Evolutionary conservation across 2,888 invertebrate genomes (phyloP).

Genomic region (Andrena dorsata): DNA sequence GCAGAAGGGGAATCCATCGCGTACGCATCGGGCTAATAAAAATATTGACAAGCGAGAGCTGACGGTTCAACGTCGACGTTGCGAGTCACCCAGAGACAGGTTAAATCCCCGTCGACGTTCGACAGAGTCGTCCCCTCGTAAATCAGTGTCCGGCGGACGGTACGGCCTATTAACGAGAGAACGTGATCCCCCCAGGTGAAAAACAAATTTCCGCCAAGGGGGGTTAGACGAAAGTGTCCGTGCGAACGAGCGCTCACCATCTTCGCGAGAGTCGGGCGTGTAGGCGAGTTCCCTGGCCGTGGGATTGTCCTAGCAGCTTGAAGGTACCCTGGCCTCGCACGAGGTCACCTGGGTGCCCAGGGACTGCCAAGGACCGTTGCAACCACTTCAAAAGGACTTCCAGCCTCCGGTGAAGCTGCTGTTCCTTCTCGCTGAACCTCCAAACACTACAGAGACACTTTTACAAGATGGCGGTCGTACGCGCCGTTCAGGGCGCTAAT

Average conservation of each 20-base stretch:
- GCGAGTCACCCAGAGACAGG: slow-evolving; percentile 19
- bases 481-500: slow-evolving; percentile 65
- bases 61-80: slow-evolving; percentile 21
- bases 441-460: slow-evolving; percentile 79
- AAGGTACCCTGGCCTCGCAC: slow-evolving; percentile 77
- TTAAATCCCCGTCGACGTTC: slow-evolving; percentile 17
- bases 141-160: background rate
- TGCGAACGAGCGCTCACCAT: slow-evolving; percentile 76
- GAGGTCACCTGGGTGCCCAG: slow-evolving; percentile 80
- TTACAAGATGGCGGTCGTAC: slow-evolving; percentile 80
- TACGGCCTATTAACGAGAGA: background rate
- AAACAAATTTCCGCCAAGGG: slow-evolving; percentile 39
- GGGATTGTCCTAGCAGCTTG: slow-evolving; percentile 64
- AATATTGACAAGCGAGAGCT: slow-evolving; percentile 59
- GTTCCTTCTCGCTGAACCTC: slow-evolving; percentile 77
- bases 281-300: slow-evolving; percentile 71
- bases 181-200: slow-evolving; percentile 1
- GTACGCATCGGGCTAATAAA: slow-evolving; percentile 39
- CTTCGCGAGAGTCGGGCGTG: slow-evolving; percentile 77
- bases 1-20: background rate
- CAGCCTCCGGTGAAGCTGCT: slow-evolving; percentile 79
- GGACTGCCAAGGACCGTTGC: slow-evolving; percentile 79
- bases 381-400: slow-evolving; percentile 78
- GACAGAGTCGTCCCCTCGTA: background rate
- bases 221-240: slow-evolving; percentile 56